These are phyloP conservation scores for Ictinia mississippiensis DNA, from an alignment of 2,797 vertebrate species.

Conservation along the genomic window DNA sequence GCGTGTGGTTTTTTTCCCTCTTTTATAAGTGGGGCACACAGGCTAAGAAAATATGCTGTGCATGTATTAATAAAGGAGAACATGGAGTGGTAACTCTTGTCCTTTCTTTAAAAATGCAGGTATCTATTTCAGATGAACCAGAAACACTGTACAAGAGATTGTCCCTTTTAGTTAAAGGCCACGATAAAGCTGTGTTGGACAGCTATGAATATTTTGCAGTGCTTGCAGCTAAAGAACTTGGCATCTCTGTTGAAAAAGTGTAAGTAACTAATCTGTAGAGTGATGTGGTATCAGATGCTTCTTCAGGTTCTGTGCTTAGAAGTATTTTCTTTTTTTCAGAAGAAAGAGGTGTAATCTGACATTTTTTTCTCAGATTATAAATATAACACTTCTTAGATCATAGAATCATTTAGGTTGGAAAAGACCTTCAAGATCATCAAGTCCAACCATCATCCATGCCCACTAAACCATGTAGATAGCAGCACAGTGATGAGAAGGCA, in stretches of 20 bases:
- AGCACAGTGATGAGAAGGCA: background rate
- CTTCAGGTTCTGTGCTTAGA: background rate
- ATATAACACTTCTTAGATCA: background rate
- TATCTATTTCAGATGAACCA: constrained; percentile 86
- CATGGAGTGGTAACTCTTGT: background rate
- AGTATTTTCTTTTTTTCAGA: background rate
- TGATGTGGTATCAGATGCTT: background rate
- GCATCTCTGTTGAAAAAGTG: constrained; percentile 85
- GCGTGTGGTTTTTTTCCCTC: background rate
- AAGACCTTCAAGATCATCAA: too few species aligned
- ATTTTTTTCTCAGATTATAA: background rate
- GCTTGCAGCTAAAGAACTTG: constrained; percentile 90
- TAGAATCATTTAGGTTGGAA: too few species aligned
- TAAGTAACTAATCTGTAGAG: constrained; percentile 72
- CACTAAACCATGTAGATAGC: background rate
- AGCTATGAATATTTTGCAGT: constrained; percentile 93
- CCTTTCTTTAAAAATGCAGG: constrained; percentile 72
- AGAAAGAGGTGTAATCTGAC: background rate
- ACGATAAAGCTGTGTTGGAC: constrained; percentile 90
- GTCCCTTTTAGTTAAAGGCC: constrained; percentile 89
- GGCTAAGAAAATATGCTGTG: background rate
- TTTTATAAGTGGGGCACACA: background rate
- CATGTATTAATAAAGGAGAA: background rate
- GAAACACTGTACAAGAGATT: constrained; percentile 88
- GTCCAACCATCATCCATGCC: too few species aligned